Base-by-base conservation (phyloP, 2,888 invertebrate genomes). In the Ichneumon xanthorius region DNA sequence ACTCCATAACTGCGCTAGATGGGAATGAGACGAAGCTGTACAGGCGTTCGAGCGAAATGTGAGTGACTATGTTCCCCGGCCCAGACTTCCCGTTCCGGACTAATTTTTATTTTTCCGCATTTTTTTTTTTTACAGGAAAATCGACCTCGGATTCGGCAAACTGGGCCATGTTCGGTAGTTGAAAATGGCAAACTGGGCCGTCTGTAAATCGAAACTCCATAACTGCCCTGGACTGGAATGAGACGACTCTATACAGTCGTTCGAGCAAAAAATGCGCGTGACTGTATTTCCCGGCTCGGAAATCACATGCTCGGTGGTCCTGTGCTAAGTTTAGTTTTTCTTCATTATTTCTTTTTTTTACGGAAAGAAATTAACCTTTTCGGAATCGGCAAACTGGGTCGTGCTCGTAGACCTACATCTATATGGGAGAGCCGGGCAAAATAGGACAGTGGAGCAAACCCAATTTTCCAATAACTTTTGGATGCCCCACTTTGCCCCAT, bases 151-250 rank as follows among this genome's bases (percentile, higher is more conserved):
- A 50, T 0, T 50, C n/a, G 16, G n/a, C 50, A 50, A 50, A n/a
- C 50, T n/a, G n/a, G 50, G n/a, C 4, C 50, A 2, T 4, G 16
- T 4, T 50, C 50, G n/a, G 3, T 50, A n/a, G n/a, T 1, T n/a
- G 4, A 50, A 50, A 50, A 5, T 30, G 30, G 30, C 30, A 30
- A 30, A 30, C 30, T 30, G 30, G 4, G 30, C 30, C 30, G 30
- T 30, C 30, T 30, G 30, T 30, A 4, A 30, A 30, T 30, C 50
- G 67, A 82, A 82, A 85, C 68, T 26, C 53, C 40, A 26, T 26
- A 1, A 26, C 26, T 26, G 26, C 26, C 26, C 26, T 26, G 2
- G 2, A 26, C 26, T 26, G 26, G 2, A 26, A 26, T 26, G 26
- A 26, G 26, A 26, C 26, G 26, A 26, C 26, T 26, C 26, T 26